Percentiles rank a stretch among this genome's conserved stretches.
phyloP scores from a whole-genome alignment of 1,140 invertebrate species.

The Palaemon carinicauda region DNA sequence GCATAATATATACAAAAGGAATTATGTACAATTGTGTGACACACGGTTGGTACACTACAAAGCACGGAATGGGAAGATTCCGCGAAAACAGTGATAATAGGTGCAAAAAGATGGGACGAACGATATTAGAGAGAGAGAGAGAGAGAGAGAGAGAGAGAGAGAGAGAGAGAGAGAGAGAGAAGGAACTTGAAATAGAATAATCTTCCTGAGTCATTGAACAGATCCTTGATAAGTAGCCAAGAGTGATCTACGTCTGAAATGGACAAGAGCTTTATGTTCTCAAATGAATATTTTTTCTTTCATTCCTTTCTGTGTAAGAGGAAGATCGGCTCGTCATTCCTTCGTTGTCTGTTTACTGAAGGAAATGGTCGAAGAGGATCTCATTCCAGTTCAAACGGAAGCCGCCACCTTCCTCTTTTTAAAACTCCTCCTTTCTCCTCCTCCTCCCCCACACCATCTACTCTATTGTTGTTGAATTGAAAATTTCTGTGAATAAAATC shows the following conservation, averaged over 20 bases:
- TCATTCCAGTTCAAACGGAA: too few species aligned
- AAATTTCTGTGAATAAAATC: not conserved
- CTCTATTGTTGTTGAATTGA: not conserved
- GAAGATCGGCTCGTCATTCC: too few species aligned
- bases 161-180: not conserved
- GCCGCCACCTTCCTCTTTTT: not conserved
- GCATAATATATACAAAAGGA: too few species aligned
- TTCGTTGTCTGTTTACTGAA: not conserved
- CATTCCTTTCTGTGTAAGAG: not conserved
- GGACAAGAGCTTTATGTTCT: not conserved
- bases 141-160: too few species aligned
- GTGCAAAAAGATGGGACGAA: not conserved
- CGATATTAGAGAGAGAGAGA: too few species aligned
- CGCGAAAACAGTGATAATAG: too few species aligned
- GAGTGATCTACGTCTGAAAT: too few species aligned
- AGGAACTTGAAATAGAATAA: not conserved
- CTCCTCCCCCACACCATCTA: not conserved
- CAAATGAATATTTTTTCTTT: not conserved
- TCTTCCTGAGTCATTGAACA: too few species aligned
- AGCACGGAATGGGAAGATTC: not conserved
- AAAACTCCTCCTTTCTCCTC: not conserved
- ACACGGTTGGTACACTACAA: too few species aligned
- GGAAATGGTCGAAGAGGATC: too few species aligned
- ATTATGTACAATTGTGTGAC: too few species aligned
- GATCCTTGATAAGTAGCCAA: too few species aligned